phyloP scores from a whole-genome alignment of 37 sponge, comb jelly and placozoan genomes.

The Theonella swinhoei region DNA sequence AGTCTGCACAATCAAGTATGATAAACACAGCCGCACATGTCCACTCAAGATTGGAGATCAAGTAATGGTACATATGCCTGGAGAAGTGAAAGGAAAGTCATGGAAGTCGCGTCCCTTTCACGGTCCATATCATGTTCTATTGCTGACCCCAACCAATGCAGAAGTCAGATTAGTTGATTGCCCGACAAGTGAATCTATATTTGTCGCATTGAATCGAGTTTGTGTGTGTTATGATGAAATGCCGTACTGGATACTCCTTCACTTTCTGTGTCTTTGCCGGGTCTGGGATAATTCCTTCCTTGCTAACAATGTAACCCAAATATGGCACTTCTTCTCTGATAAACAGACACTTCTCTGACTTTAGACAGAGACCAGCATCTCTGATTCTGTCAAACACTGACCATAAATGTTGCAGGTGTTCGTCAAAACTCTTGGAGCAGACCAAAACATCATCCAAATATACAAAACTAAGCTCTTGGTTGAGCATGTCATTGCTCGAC shows the following conservation, averaged over 20 bases:
- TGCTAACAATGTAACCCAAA: slow-evolving; percentile 26
- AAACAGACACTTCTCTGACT: slow-evolving; percentile 37
- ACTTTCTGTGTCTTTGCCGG: neutral
- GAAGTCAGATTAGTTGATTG: too few relatives aligned
- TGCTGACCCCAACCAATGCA: too few relatives aligned
- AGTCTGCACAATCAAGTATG: too few relatives aligned
- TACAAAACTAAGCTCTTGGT: slow-evolving; percentile 2
- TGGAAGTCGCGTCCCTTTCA: too few relatives aligned
- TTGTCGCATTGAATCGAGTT: too few relatives aligned
- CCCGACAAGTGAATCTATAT: too few relatives aligned
- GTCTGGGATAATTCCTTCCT: slow-evolving; percentile 7
- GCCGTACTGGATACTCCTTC: neutral
- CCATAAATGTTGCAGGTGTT: slow-evolving; percentile 38
- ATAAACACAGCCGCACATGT: too few relatives aligned
- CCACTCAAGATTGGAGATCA: too few relatives aligned
- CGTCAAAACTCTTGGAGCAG: slow-evolving; percentile 5
- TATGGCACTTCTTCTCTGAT: slow-evolving; percentile 17
- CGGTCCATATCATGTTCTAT: too few relatives aligned
- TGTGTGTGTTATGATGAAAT: too few relatives aligned
- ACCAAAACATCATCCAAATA: slow-evolving; percentile 65
- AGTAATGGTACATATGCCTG: too few relatives aligned
- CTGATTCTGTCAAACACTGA: slow-evolving; percentile 35
- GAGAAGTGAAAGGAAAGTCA: too few relatives aligned
- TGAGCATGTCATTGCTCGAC: slow-evolving; percentile 7
- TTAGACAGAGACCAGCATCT: slow-evolving; percentile 20